Base-by-base conservation (phyloP, 37 sponge, comb jelly and placozoan species). In the Crambe crambe region DNA sequence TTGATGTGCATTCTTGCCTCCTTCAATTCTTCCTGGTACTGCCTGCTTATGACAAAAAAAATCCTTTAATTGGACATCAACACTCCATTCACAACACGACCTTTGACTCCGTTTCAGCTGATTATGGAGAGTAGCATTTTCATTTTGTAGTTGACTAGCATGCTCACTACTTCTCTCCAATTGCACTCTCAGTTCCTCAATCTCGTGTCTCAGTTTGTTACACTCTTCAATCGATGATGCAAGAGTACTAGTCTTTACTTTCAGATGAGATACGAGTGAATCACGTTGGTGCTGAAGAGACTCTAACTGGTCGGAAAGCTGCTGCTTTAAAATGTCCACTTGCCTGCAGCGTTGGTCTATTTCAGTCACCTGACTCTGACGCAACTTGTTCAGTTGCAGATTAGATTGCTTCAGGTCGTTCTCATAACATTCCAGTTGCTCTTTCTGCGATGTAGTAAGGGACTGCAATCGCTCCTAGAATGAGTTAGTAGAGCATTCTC, bases 221-320 rank as follows among this genome's bases (percentile, higher is more conserved):
- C 30, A 34, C 5, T 65, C 35, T 2, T 30, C 31, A 1, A 8
- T 18, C 10, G 35, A n/a, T n/a, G n/a, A n/a, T n/a, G n/a, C n/a
- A n/a, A n/a, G n/a, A n/a, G n/a, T n/a, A n/a, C n/a, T n/a, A n/a
- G n/a, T n/a, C n/a, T n/a, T n/a, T n/a, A n/a, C n/a, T n/a, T n/a
- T 5, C 35, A 31, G 66, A 30, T 65, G 32, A 65, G 9, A 65
- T 47, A 47, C 12, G 2, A 6, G 34, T 18, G 18, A 4, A 34
- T 51, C 56, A 54, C 43, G 25, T 65, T 87, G 77, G 29, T 51
- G 71, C 72, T 51, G 63, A 32, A 87, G 56, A 5, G 59, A 61
- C 2, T 37, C 64, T 26, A 44, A 32, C 65, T 75, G 78, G 57
- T 34, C 38, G 31, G 56, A 42, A 56, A 80, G 71, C 80, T 80